Conservation (phyloP, 1,140 invertebrate species). For the Rhagoletis pomonella region DNA sequence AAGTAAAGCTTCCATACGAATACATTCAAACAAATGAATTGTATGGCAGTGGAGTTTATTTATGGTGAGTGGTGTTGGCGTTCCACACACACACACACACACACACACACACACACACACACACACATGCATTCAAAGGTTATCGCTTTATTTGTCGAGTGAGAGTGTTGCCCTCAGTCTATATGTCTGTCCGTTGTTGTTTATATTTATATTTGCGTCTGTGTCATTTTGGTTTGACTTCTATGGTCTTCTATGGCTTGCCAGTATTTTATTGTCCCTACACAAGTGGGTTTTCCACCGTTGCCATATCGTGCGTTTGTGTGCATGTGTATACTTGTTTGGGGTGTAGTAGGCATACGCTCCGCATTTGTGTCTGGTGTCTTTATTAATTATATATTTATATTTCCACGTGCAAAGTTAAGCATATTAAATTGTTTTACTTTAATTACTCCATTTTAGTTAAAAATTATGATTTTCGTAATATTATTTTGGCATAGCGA, state of each 20-base stretch:
- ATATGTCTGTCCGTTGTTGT: conserved; percentile 29
- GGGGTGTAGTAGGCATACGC: not conserved
- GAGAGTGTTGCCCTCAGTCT: conserved; percentile 27
- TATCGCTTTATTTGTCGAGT: not conserved
- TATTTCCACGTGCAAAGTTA: conserved; percentile 4
- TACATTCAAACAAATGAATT: conserved; percentile 34
- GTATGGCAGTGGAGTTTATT: conserved; percentile 6
- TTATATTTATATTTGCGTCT: conserved; percentile 49
- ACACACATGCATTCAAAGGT: not conserved
- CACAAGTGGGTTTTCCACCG: not conserved
- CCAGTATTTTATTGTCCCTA: conserved; percentile 9
- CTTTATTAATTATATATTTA: conserved; percentile 43
- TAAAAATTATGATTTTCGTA: not conserved
- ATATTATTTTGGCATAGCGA: not conserved
- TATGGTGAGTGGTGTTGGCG: not conserved
- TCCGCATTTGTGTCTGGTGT: conserved; percentile 34
- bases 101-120: not conserved
- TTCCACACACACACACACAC: not conserved
- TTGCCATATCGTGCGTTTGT: not conserved
- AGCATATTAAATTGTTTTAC: conserved; percentile 46
- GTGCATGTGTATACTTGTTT: not conserved
- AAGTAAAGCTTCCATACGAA: not conserved
- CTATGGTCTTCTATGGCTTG: conserved; percentile 27
- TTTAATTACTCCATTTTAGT: conserved; percentile 39
- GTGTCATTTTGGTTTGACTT: conserved; percentile 38